Conservation (phyloP, 2,797 vertebrate species). For the Siniperca undulata region DNA sequence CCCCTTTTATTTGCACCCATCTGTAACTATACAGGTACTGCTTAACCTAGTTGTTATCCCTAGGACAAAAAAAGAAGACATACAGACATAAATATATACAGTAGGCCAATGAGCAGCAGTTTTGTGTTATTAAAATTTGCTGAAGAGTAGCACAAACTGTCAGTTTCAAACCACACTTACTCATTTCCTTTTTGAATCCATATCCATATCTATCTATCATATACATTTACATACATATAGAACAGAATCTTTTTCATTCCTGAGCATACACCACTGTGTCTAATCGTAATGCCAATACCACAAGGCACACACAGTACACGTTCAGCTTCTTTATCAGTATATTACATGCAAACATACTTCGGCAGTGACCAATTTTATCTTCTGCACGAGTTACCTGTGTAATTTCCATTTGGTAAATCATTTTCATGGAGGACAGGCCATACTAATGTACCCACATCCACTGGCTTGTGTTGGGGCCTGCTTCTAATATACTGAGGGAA, state of each 20-base stretch:
- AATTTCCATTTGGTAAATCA: constrained; percentile 34
- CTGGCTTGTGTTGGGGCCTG: constrained; percentile 12
- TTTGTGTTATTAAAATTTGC: background rate
- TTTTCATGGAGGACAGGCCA: constrained; percentile 4
- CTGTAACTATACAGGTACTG: background rate
- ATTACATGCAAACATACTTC: constrained; percentile 35
- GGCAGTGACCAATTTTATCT: constrained; percentile 13
- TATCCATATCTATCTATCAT: background rate
- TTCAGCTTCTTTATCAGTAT: constrained; percentile 21
- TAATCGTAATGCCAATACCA: constrained; percentile 14
- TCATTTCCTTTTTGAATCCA: background rate
- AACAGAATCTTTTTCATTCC: constrained; percentile 1
- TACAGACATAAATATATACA: background rate
- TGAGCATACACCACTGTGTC: background rate
- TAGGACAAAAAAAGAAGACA: background rate
- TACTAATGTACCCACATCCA: constrained; percentile 3
- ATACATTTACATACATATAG: constrained; percentile 21
- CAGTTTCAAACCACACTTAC: background rate
- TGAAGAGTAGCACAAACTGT: background rate
- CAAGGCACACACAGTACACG: background rate
- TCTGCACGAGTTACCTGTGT: constrained; percentile 10
- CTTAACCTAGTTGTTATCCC: background rate
- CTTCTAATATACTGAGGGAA: constrained; percentile 24
- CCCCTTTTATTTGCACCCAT: background rate
- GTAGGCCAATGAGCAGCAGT: no score